phyloP scores from a whole-genome alignment of 2,888 invertebrate species.

The Sesamia inferens region DNA sequence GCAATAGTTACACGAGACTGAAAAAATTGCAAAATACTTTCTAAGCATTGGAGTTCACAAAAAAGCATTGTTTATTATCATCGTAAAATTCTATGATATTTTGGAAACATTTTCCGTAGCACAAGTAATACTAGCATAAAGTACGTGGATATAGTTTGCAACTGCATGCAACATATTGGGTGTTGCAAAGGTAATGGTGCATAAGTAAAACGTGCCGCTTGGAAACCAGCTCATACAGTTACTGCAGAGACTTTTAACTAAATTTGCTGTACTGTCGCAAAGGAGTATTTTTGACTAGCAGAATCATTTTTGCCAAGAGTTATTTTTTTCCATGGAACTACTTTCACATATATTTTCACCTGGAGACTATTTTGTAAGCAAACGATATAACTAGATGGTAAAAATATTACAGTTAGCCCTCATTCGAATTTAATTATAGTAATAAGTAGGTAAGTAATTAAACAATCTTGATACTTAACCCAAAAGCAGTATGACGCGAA shows the following conservation, averaged over 20 bases:
- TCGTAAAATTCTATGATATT: constrained; percentile 39
- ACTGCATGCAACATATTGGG: constrained; percentile 54
- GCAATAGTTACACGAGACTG: neutral
- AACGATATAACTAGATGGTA: neutral
- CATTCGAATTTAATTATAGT: neutral
- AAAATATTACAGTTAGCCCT: neutral
- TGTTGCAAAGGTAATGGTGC: constrained; percentile 54
- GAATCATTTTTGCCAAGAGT: neutral
- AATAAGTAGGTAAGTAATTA: neutral
- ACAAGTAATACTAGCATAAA: constrained; percentile 34
- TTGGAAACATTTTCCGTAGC: constrained; percentile 27
- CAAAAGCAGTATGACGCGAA: constrained; percentile 19
- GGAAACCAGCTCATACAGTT: constrained; percentile 33
- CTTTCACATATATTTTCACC: neutral
- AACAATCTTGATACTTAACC: constrained; percentile 1
- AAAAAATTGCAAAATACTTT: constrained; percentile 2
- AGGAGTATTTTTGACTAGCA: constrained; percentile 28
- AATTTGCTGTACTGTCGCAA: constrained; percentile 28
- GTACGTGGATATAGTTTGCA: constrained; percentile 42
- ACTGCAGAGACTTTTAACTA: constrained; percentile 41
- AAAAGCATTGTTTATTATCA: constrained; percentile 28
- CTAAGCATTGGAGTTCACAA: constrained; percentile 2
- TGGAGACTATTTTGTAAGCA: no score
- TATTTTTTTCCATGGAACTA: neutral
- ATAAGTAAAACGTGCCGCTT: constrained; percentile 48